A percentile compares a stretch with the other conserved stretches of the same genome.
phyloP scores from a whole-genome alignment of 2,797 vertebrate genomes.

The Helostoma temminkii region DNA sequence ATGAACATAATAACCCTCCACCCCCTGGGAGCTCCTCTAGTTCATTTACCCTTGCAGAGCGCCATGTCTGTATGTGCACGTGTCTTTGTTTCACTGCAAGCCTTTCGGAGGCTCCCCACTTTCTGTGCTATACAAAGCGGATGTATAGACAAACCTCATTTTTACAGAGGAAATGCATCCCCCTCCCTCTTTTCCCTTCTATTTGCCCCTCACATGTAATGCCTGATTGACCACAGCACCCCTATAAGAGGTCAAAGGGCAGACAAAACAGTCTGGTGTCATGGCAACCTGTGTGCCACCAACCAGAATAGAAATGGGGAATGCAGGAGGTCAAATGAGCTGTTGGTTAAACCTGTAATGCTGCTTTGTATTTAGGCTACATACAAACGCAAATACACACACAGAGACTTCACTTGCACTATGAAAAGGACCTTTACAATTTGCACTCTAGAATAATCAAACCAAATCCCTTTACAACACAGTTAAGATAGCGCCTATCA shows the following conservation, averaged over 20 bases:
- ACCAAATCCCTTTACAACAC: constrained; percentile 57
- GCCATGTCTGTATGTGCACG: constrained; percentile 79
- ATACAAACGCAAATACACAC: constrained; percentile 44
- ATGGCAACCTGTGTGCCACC: constrained; percentile 88
- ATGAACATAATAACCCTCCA: constrained; percentile 80
- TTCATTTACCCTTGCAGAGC: constrained; percentile 79
- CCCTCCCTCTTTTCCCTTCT: constrained; percentile 66
- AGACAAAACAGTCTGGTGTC: constrained; percentile 91
- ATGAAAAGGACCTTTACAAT: constrained; percentile 60
- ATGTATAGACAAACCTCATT: constrained; percentile 81
- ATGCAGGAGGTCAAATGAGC: constrained; percentile 66
- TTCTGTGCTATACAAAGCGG: constrained; percentile 78
- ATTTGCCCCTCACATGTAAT: constrained; percentile 86
- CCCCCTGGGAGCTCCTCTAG: constrained; percentile 81
- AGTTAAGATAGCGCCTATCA: constrained; percentile 53
- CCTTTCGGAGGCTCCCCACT: constrained; percentile 77
- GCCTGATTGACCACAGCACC: constrained; percentile 89
- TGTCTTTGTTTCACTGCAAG: constrained; percentile 82
- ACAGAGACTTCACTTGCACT: constrained; percentile 70
- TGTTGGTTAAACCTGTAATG: constrained; percentile 82
- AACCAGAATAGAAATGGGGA: constrained; percentile 76
- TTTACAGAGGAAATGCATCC: constrained; percentile 80
- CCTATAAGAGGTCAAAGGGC: constrained; percentile 89
- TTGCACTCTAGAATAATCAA: constrained; percentile 67
- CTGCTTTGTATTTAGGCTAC: constrained; percentile 67